Evolutionary conservation across 23 tunicate genomes (phyloP).

Genomic region (Clavelina lepadiformis): DNA sequence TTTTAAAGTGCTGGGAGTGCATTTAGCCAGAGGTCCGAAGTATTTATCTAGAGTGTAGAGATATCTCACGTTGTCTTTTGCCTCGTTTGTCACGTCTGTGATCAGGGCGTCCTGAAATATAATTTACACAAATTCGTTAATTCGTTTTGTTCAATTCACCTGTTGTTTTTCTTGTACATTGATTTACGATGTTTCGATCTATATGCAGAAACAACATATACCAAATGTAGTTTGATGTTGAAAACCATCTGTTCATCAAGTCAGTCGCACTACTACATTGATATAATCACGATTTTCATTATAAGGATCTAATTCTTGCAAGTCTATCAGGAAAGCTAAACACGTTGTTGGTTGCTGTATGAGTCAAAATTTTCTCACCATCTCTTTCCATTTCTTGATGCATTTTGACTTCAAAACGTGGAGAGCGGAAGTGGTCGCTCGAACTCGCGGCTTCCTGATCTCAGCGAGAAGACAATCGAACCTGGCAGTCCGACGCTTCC

Average conservation of each 20-base stretch:
- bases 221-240: too few species aligned
- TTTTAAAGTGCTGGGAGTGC: conserved; percentile 54
- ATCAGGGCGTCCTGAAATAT: conserved; percentile 60
- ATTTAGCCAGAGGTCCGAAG: conserved; percentile 85
- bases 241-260: too few species aligned
- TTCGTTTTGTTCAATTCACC: too few species aligned
- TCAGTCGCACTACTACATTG: too few species aligned
- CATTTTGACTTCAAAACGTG: conserved; percentile 57
- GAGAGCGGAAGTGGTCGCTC: conserved; percentile 70
- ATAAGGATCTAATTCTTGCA: too few species aligned
- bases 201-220: too few species aligned
- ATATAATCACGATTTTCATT: neutral
- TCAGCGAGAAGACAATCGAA: conserved; percentile 75
- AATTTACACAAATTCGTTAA: too few species aligned
- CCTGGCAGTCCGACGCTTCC: conserved; percentile 85
- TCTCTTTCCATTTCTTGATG: conserved; percentile 80
- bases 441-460: conserved; percentile 59
- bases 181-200: too few species aligned
- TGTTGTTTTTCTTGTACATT: too few species aligned
- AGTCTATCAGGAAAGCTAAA: neutral
- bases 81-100: conserved; percentile 85
- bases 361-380: conserved; percentile 37
- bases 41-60: conserved; percentile 79
- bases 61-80: conserved; percentile 80
- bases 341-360: neutral